phyloP scores from a whole-genome alignment of 2,797 vertebrate genomes.

The Loris lydekkerianus region DNA sequence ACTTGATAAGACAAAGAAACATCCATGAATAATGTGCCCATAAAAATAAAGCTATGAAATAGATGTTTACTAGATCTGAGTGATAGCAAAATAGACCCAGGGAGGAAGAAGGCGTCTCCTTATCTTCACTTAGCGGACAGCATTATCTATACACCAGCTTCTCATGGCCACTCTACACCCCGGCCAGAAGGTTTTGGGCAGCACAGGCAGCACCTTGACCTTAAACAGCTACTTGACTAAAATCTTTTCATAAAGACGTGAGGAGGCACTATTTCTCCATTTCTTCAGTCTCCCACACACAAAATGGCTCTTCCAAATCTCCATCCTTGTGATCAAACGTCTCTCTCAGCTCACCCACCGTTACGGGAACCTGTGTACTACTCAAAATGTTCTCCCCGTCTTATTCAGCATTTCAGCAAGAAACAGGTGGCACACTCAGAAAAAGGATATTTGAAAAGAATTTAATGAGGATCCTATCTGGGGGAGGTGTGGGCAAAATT shows the following conservation, averaged over 20 bases:
- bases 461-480: neutral
- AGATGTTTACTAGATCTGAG: neutral
- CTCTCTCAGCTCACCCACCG: neutral
- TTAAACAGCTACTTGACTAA: neutral
- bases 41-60: neutral
- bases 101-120: neutral
- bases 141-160: neutral
- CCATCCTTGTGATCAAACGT: neutral
- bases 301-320: neutral
- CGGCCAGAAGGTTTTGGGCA: neutral
- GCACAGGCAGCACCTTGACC: no score
- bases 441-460: neutral
- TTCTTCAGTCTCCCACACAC: neutral
- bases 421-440: neutral
- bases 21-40: neutral
- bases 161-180: neutral
- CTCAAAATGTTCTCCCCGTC: neutral
- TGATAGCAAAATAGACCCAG: neutral
- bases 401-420: neutral
- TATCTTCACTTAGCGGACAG: neutral
- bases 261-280: neutral
- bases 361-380: neutral
- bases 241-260: neutral
- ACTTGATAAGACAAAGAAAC: neutral
- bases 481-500: neutral